These are phyloP conservation scores for Oplegnathus fasciatus DNA, from an alignment of 2,113 vertebrate genomes.

Conservation along the genomic window DNA sequence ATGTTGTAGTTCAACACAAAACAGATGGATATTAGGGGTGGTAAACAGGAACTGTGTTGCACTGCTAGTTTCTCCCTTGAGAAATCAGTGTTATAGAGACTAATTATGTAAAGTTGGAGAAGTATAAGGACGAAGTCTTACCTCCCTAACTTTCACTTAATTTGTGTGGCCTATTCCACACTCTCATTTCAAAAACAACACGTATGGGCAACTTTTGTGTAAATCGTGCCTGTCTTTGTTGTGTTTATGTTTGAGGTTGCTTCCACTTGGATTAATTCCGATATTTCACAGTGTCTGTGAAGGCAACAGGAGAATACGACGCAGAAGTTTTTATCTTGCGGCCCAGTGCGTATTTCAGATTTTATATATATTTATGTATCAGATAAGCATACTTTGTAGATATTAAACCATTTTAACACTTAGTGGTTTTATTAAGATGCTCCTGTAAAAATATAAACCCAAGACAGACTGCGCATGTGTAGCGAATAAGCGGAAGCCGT, in stretches of 20 bases:
- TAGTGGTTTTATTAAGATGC: accelerated
- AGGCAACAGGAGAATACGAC: neutral
- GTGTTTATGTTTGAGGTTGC: neutral
- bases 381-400: neutral
- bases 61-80: too few species aligned
- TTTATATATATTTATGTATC: neutral
- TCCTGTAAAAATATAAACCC: accelerated
- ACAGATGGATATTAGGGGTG: too few species aligned
- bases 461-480: conserved; percentile 67
- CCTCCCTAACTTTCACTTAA: neutral
- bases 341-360: accelerated
- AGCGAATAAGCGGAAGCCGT: conserved; percentile 60
- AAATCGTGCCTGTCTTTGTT: neutral
- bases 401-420: neutral
- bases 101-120: neutral
- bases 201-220: neutral
- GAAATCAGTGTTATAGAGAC: neutral
- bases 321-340: neutral
- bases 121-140: neutral
- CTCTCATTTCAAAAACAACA: neutral
- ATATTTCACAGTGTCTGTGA: neutral
- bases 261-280: neutral
- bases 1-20: too few species aligned
- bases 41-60: too few species aligned
- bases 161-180: too few species aligned